A percentile compares a stretch with the other conserved stretches of the same genome.
These are phyloP conservation scores for Cichlasoma orientale DNA, from an alignment of 2,797 vertebrate genomes.

Conservation along the genomic window DNA sequence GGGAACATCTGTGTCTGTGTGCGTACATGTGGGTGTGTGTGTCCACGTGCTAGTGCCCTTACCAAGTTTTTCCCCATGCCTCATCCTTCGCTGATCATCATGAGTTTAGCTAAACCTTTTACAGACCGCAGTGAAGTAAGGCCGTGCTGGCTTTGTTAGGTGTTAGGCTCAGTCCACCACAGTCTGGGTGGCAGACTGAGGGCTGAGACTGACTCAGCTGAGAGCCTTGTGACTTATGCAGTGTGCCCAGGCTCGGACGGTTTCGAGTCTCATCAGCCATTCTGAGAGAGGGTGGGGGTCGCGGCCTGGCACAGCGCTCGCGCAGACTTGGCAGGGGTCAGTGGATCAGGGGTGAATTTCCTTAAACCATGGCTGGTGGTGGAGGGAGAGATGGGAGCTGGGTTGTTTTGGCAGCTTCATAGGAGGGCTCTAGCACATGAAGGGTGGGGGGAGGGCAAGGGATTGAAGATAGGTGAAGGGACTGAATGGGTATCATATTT, in stretches of 20 bases:
- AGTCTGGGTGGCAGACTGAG: constrained; percentile 71
- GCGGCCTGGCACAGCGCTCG: constrained; percentile 52
- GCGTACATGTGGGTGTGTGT: constrained; percentile 2
- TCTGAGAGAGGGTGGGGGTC: constrained; percentile 22
- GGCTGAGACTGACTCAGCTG: constrained; percentile 69
- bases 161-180: constrained; percentile 55
- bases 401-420: constrained; percentile 24
- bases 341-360: constrained; percentile 38
- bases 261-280: constrained; percentile 45
- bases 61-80: constrained; percentile 56
- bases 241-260: constrained; percentile 40
- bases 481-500: constrained; percentile 69
- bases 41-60: constrained; percentile 1
- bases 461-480: constrained; percentile 22
- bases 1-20: constrained; percentile 21
- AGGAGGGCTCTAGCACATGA: constrained; percentile 2
- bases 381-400: constrained; percentile 4
- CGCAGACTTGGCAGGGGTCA: constrained; percentile 56
- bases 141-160: constrained; percentile 45
- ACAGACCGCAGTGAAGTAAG: constrained; percentile 53
- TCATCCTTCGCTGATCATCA: constrained; percentile 61
- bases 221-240: constrained; percentile 72
- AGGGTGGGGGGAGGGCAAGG: background rate
- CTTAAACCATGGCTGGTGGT: constrained; percentile 15
- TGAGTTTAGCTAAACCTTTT: constrained; percentile 59